These are phyloP conservation scores for Matsumyia berberina DNA, from an alignment of 2,888 invertebrate genomes.

Conservation along the genomic window DNA sequence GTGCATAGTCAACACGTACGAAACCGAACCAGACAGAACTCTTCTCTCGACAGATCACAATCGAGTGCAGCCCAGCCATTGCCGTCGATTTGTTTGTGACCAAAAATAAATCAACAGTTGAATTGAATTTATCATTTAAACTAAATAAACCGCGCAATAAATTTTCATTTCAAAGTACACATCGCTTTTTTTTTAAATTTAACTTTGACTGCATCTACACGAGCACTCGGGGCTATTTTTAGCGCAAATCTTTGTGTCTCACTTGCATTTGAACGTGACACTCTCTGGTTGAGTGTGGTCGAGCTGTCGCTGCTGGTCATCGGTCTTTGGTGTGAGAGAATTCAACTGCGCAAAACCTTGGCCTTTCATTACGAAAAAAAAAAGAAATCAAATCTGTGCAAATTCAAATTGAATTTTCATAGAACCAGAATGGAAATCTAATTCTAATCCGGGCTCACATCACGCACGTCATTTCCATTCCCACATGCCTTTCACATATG, in stretches of 20 bases:
- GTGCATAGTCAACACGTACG: conserved; percentile 8
- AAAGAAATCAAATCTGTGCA: not conserved
- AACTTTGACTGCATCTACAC: conserved; percentile 29
- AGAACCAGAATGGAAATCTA: conserved; percentile 8
- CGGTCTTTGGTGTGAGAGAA: conserved; percentile 35
- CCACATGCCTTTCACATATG: conserved; percentile 5
- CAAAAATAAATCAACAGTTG: conserved; percentile 66
- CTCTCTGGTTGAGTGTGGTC: conserved; percentile 1
- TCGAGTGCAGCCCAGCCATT: conserved; percentile 3
- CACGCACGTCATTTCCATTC: not conserved
- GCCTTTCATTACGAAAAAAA: conserved; percentile 41
- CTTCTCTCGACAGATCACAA: not conserved
- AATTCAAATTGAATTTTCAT: conserved; percentile 33
- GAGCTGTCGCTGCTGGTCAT: conserved; percentile 36
- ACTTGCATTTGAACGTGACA: conserved; percentile 63
- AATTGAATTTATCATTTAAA: conserved; percentile 69
- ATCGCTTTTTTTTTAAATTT: conserved; percentile 28
- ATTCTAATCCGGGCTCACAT: not conserved
- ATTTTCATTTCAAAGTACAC: conserved; percentile 52
- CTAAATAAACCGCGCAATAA: conserved; percentile 73
- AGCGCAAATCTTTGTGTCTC: conserved; percentile 61
- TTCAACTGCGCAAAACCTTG: conserved; percentile 63
- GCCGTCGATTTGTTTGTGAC: conserved; percentile 54
- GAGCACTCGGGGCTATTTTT: conserved; percentile 46
- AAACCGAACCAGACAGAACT: conserved; percentile 25